These are phyloP conservation scores for Diuraphis noxia DNA, from an alignment of 1,140 invertebrate genomes.

Conservation along the genomic window DNA sequence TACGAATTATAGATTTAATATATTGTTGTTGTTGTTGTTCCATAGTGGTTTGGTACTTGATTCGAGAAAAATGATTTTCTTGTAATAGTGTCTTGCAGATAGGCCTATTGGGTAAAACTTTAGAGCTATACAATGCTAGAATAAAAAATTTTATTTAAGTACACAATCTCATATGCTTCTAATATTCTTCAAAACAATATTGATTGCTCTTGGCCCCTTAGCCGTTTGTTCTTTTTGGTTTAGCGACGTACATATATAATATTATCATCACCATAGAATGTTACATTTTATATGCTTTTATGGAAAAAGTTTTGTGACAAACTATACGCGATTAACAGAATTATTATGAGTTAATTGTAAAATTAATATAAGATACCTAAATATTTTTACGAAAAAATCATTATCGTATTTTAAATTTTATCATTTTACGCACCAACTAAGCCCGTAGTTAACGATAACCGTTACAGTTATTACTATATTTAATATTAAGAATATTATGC, in stretches of 20 bases:
- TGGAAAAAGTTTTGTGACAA: neutral
- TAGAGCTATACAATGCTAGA: too few relatives aligned
- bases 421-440: neutral
- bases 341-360: neutral
- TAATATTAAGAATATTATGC: neutral
- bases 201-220: neutral
- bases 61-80: neutral
- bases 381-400: neutral
- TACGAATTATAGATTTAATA: constrained; percentile 52
- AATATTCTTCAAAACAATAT: neutral
- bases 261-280: too few relatives aligned
- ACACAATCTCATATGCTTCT: too few relatives aligned
- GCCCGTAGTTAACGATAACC: neutral
- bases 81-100: neutral
- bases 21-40: neutral
- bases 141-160: too few relatives aligned
- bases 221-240: neutral
- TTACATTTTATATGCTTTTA: neutral
- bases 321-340: neutral
- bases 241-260: too few relatives aligned
- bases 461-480: neutral
- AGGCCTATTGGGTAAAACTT: neutral
- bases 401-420: neutral
- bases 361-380: neutral
- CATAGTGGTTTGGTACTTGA: neutral